phyloP scores from a whole-genome alignment of 2,797 vertebrate species.

The Melanotaenia boesemani region DNA sequence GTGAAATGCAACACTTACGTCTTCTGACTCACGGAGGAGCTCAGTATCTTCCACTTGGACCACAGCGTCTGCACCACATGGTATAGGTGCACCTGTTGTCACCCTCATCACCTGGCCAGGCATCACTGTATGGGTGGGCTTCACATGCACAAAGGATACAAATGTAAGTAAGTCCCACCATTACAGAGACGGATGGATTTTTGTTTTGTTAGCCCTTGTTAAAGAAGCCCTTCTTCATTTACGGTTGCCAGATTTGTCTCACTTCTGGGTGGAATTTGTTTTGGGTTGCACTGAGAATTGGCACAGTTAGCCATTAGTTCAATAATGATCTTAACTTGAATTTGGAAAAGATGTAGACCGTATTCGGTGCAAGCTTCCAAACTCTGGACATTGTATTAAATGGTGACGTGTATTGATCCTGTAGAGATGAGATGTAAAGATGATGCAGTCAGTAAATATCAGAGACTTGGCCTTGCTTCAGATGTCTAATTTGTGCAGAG shows the following conservation, averaged over 20 bases:
- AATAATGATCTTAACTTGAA: background rate
- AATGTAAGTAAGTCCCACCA: background rate
- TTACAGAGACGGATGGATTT: background rate
- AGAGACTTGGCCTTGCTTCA: conserved; percentile 33
- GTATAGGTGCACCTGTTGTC: conserved; percentile 98
- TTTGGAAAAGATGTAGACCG: background rate
- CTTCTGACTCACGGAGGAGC: conserved; percentile 97
- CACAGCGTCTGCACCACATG: conserved; percentile 97
- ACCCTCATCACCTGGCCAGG: conserved; percentile 99
- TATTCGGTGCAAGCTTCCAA: background rate
- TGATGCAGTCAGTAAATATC: conserved; percentile 28
- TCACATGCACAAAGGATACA: conserved; percentile 40
- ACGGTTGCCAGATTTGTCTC: background rate
- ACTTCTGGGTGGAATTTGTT: background rate
- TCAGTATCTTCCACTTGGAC: conserved; percentile 99
- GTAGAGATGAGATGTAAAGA: conserved; percentile 10
- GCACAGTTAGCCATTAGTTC: background rate
- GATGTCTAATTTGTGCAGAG: conserved; percentile 42
- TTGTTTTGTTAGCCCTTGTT: background rate
- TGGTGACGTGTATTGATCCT: conserved; percentile 21
- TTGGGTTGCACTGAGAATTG: background rate
- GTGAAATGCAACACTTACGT: conserved; percentile 82
- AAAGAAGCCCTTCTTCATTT: background rate
- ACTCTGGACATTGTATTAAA: background rate
- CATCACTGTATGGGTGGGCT: conserved; percentile 99